phyloP scores from a whole-genome alignment of 2,797 vertebrate species.

The Catharus ustulatus region DNA sequence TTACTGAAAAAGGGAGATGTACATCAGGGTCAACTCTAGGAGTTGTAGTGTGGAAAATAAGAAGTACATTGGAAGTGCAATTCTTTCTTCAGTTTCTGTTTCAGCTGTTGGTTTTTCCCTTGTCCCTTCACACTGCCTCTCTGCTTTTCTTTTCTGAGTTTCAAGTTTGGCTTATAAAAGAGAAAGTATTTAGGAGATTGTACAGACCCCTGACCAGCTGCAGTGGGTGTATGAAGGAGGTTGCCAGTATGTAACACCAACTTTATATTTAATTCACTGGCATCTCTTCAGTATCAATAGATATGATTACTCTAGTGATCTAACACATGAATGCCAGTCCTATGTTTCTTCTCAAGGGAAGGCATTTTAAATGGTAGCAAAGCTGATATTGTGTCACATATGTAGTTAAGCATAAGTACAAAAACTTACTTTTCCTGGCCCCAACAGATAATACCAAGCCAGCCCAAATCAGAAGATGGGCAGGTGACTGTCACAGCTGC shows the following conservation, averaged over 20 bases:
- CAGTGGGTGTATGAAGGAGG: background rate
- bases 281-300: background rate
- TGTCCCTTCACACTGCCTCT: background rate
- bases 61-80: background rate
- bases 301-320: background rate
- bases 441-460: background rate
- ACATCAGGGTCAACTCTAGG: background rate
- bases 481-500: rapidly evolving
- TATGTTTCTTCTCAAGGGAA: background rate
- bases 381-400: background rate
- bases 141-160: background rate
- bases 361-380: background rate
- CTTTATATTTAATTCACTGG: background rate
- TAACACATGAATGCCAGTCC: background rate
- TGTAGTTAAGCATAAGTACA: background rate
- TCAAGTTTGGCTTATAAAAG: background rate
- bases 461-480: rapidly evolving
- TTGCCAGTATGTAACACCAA: background rate
- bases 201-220: background rate
- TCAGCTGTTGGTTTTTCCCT: background rate
- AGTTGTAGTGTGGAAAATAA: background rate
- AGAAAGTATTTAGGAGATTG: background rate
- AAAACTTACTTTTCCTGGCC: background rate
- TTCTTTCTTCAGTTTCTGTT: background rate
- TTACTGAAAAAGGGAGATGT: background rate